Evolutionary conservation across 1,140 invertebrate species (phyloP).

Genomic region (Orius laevigatus): DNA sequence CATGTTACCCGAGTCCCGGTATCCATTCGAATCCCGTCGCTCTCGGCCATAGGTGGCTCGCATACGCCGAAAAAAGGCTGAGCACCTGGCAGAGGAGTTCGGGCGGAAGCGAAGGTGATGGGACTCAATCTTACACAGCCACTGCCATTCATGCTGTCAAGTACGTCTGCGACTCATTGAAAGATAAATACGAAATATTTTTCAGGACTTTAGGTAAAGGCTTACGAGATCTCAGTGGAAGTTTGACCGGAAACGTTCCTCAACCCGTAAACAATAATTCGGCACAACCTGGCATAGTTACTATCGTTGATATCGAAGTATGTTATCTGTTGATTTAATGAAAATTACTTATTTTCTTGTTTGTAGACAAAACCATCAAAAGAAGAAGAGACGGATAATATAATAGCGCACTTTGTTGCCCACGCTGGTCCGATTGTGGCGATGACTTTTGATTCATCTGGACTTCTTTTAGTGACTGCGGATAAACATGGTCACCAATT

Average conservation of each 20-base stretch:
- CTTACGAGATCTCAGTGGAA: constrained; percentile 77
- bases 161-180: constrained; percentile 13
- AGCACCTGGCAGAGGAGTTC: constrained; percentile 37
- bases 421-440: constrained; percentile 82
- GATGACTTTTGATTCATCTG: constrained; percentile 82
- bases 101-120: constrained; percentile 41
- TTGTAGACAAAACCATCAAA: constrained; percentile 16
- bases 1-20: constrained; percentile 76
- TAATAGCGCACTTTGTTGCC: constrained; percentile 76
- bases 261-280: constrained; percentile 26
- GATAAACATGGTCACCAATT: constrained; percentile 91
- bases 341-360: constrained; percentile 13
- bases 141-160: constrained; percentile 91
- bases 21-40: constrained; percentile 77
- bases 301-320: constrained; percentile 72
- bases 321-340: constrained; percentile 6
- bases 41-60: constrained; percentile 48
- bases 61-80: constrained; percentile 45
- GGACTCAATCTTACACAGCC: constrained; percentile 78
- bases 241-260: constrained; percentile 46
- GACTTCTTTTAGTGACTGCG: constrained; percentile 78
- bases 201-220: constrained; percentile 56
- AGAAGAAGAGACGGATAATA: constrained; percentile 14
- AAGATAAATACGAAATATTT: not conserved
- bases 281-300: constrained; percentile 56